Percentiles rank a stretch among this genome's conserved stretches.
phyloP scores from a whole-genome alignment of 2,888 invertebrate species.

The Lithophane ornitopus region DNA sequence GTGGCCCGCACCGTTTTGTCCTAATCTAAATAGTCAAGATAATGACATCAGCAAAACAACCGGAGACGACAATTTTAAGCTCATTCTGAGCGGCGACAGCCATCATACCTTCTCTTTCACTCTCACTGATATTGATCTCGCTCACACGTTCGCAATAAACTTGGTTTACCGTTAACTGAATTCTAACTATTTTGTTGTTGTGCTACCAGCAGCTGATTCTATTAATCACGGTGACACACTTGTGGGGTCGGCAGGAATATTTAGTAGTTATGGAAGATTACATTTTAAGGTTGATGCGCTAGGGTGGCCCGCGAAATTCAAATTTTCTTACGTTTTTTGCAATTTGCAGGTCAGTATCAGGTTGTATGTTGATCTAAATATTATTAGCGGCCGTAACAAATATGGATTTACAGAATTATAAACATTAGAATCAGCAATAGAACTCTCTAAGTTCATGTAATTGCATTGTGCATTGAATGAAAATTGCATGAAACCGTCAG shows the following conservation, averaged over 20 bases:
- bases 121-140: conserved; percentile 1
- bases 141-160: conserved; percentile 45
- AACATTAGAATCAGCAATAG: too few species aligned
- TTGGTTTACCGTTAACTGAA: conserved; percentile 49
- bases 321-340: too few species aligned
- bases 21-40: conserved; percentile 23
- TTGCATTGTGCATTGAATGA: too few species aligned
- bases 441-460: too few species aligned
- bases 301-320: too few species aligned
- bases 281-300: too few species aligned
- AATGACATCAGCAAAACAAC: conserved; percentile 55
- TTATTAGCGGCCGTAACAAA: too few species aligned
- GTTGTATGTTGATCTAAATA: too few species aligned
- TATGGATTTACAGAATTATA: too few species aligned
- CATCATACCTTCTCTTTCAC: conserved; percentile 14
- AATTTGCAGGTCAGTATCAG: too few species aligned
- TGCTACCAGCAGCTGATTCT: conserved; percentile 53
- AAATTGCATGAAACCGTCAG: too few species aligned
- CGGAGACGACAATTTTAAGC: conserved; percentile 53
- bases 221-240: conserved; percentile 30
- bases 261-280: background rate
- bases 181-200: conserved; percentile 53
- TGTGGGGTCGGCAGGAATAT: background rate
- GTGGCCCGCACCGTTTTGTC: conserved; percentile 12
- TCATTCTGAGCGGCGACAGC: conserved; percentile 10